phyloP scores from a whole-genome alignment of 2,113 vertebrate species.

The Tragulus kanchil region DNA sequence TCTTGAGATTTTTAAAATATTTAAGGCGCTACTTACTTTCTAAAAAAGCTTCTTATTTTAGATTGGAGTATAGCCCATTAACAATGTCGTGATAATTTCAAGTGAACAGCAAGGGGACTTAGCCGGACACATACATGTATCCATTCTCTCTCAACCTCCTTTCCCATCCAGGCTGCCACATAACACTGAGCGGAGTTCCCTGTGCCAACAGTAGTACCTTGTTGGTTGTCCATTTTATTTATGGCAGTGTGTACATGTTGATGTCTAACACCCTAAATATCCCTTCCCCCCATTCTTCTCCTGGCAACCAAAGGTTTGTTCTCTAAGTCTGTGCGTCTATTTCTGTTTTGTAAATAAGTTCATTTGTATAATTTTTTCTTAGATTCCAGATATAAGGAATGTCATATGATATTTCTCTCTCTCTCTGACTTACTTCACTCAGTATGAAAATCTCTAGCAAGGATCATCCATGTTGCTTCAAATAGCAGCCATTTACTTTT shows the following conservation, averaged over 20 bases:
- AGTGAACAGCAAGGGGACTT: neutral
- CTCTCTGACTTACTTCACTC: neutral
- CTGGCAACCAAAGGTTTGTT: neutral
- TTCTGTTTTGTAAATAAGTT: neutral
- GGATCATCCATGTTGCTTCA: neutral
- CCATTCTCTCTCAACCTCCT: neutral
- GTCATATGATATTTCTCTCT: neutral
- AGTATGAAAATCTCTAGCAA: neutral
- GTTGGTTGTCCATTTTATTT: neutral
- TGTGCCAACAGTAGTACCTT: neutral
- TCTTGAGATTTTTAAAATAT: constrained; percentile 58
- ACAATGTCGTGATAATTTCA: neutral
- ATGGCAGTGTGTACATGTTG: neutral
- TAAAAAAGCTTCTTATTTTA: neutral
- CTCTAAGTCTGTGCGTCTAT: neutral
- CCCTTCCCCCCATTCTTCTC: neutral
- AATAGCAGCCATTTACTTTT: constrained; percentile 17
- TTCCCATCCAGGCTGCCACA: neutral
- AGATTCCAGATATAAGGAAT: neutral
- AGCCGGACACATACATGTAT: neutral
- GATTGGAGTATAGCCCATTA: neutral
- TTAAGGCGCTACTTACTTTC: neutral
- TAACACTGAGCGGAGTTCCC: neutral
- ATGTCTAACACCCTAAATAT: neutral
- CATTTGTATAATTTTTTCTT: neutral